Evolutionary conservation across 2,797 vertebrate genomes (phyloP).

Genomic region (Pteropus rufus): DNA sequence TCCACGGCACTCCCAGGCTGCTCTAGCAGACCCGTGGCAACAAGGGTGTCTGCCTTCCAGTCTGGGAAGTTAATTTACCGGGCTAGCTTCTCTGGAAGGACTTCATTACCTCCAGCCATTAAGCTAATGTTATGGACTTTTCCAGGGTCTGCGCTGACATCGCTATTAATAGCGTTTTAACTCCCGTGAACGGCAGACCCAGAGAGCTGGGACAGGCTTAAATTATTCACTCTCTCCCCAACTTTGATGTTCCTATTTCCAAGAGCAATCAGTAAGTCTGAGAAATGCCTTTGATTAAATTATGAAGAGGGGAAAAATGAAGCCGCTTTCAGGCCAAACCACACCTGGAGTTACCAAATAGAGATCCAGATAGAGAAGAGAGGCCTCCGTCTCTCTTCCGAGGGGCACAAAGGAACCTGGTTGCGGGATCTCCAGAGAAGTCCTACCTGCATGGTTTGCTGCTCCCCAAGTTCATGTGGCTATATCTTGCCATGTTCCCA

Average conservation of each 20-base stretch:
- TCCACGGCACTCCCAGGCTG: neutral
- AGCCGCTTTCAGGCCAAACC: conserved; percentile 10
- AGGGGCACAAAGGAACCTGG: neutral
- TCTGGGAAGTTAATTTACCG: conserved; percentile 79
- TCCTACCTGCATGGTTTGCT: neutral
- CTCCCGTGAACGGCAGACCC: conserved; percentile 80
- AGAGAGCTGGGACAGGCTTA: conserved; percentile 70
- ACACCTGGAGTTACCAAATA: neutral
- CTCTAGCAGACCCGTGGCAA: neutral
- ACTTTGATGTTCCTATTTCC: conserved; percentile 66
- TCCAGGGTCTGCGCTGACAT: conserved; percentile 79
- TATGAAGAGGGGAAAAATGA: conserved; percentile 18
- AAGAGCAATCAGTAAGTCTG: conserved; percentile 63
- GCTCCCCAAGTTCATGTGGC: neutral
- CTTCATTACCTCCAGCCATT: conserved; percentile 84
- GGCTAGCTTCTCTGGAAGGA: conserved; percentile 71
- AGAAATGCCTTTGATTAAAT: conserved; percentile 72
- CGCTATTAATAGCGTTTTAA: conserved; percentile 81
- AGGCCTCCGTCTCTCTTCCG: neutral
- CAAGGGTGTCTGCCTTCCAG: conserved; percentile 58
- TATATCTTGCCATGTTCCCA: neutral
- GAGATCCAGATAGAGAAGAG: neutral
- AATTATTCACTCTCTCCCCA: conserved; percentile 81
- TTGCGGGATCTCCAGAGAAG: neutral
- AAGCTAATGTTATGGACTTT: conserved; percentile 85